A percentile compares a stretch with the other conserved stretches of the same genome.
Conservation (phyloP, 2,797 vertebrate genomes). For the Xyrichtys novacula region DNA sequence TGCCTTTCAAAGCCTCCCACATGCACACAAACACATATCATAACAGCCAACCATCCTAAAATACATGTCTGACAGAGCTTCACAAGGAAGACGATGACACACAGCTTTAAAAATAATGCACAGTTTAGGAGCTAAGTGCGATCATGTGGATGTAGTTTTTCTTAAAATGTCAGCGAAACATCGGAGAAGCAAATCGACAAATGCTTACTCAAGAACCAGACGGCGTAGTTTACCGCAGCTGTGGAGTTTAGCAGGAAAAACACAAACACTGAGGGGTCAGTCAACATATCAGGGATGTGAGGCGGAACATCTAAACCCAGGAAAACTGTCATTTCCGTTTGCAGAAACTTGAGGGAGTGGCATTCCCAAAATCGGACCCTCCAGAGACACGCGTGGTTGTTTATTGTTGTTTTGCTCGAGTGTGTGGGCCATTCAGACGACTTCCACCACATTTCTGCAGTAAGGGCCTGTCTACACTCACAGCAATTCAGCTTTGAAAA, state of each 20-base stretch:
- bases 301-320: slow-evolving; percentile 21
- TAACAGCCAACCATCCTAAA: slow-evolving; percentile 31
- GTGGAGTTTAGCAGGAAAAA: neutral
- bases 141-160: neutral
- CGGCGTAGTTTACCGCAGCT: neutral
- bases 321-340: slow-evolving; percentile 35
- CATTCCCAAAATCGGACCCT: slow-evolving; percentile 16
- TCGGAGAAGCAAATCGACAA: neutral
- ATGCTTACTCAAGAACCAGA: neutral
- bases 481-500: too few species aligned
- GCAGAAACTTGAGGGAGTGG: slow-evolving; percentile 27
- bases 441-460: neutral
- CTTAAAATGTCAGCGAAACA: neutral
- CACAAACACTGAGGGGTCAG: neutral
- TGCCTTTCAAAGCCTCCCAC: slow-evolving; percentile 25
- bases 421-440: neutral
- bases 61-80: neutral
- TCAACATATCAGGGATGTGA: neutral
- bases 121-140: neutral
- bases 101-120: neutral
- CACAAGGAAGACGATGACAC: neutral
- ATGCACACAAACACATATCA: slow-evolving; percentile 30
- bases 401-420: neutral
- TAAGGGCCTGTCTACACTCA: neutral
- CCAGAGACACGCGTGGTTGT: neutral